Conservation (phyloP, 2,113 vertebrate species). For the Jaculus jaculus region DNA sequence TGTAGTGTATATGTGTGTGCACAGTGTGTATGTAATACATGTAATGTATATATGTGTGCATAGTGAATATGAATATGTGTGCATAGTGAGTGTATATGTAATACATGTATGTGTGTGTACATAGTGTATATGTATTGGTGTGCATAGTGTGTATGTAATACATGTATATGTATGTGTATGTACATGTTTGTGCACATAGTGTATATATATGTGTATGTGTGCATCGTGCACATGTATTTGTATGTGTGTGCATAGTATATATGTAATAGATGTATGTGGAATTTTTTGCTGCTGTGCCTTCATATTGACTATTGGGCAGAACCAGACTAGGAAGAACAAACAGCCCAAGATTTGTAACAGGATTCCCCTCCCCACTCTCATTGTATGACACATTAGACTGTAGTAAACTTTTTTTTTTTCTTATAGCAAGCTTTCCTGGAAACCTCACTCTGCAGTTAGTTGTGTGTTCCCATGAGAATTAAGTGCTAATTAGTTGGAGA, state of each 20-base stretch:
- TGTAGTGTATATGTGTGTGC: no score
- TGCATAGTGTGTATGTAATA: no score
- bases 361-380: not conserved
- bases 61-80: no score
- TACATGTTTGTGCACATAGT: no score
- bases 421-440: not conserved
- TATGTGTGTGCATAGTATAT: not conserved
- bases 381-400: not conserved
- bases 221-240: not conserved
- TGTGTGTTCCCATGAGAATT: not conserved
- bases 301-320: not conserved
- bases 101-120: no score
- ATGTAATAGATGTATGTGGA: not conserved
- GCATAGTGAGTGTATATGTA: no score
- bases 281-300: not conserved
- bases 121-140: no score
- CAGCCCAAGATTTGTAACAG: not conserved
- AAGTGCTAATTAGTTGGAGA: not conserved
- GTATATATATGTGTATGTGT: no score
- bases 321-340: constrained; percentile 21
- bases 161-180: no score
- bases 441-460: not conserved
- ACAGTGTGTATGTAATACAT: no score
- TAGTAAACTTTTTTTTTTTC: not conserved
- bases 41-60: no score